phyloP scores from a whole-genome alignment of 2,888 invertebrate species.

The Ectropis crepuscularia region DNA sequence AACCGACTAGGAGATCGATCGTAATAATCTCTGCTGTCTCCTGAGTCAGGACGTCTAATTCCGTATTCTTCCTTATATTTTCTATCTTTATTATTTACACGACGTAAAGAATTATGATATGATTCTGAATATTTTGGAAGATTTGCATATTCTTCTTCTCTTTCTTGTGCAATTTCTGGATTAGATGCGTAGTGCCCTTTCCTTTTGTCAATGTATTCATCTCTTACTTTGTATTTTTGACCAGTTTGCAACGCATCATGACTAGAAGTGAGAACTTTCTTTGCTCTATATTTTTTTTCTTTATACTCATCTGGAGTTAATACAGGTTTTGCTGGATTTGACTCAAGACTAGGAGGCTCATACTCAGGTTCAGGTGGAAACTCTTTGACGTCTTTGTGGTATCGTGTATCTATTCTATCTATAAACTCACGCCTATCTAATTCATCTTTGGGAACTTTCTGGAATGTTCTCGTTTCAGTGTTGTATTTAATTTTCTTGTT shows the following conservation, averaged over 20 bases:
- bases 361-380: slow-evolving; percentile 83
- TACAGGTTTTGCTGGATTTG: slow-evolving; percentile 81
- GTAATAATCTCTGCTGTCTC: slow-evolving; percentile 81
- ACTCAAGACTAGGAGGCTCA: slow-evolving; percentile 89
- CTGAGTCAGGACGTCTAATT: slow-evolving; percentile 74
- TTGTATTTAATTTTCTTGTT: slow-evolving; percentile 74
- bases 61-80: slow-evolving; percentile 63
- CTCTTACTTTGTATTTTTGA: slow-evolving; percentile 77
- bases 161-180: slow-evolving; percentile 85
- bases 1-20: slow-evolving; percentile 75
- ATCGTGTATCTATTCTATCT: slow-evolving; percentile 65
- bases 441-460: slow-evolving; percentile 69
- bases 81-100: slow-evolving; percentile 83
- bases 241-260: slow-evolving; percentile 74
- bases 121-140: slow-evolving; percentile 74
- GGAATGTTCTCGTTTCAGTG: slow-evolving; percentile 69
- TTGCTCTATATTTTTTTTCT: slow-evolving; percentile 79
- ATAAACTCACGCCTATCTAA: slow-evolving; percentile 71
- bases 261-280: slow-evolving; percentile 78
- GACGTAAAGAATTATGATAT: slow-evolving; percentile 86
- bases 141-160: slow-evolving; percentile 79
- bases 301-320: slow-evolving; percentile 86
- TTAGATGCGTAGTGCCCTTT: slow-evolving; percentile 86
- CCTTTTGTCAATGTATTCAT: slow-evolving; percentile 73
- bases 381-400: slow-evolving; percentile 59